Evolutionary conservation across 64 coral and sea anemone genomes (phyloP), one percentile per base, ranked within the genome.

Genomic region (Actinia equina): DNA sequence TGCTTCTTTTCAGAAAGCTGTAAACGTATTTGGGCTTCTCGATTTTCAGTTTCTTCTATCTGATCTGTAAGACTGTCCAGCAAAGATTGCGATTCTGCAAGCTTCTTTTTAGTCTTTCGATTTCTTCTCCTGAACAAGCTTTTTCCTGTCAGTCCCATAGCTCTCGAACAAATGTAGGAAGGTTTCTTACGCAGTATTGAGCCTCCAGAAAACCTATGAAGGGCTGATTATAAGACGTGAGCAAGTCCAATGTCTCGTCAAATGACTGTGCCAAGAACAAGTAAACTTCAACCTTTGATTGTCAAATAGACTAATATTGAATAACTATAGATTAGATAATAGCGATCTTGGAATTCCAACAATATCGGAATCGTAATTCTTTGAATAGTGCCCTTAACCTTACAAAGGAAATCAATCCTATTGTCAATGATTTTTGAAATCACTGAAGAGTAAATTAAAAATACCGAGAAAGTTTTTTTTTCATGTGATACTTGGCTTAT

Each of bases 311-410:
- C 6, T 74, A 14, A 41, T 10, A 74, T 10, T 74, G 69, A 74
- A 74, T 74, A 74, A 74, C 25, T 74, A 41, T 4, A 27, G 69
- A 74, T 74, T 74, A 74, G 69, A 74, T 74, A 74, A 74, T 41
- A 52, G 49, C 78, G 52, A 81, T 81, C 45, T 81, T 81, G 49
- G 78, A 52, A 81, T 81, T 81, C 78, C 78, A 49, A 52, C 43
- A 44, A 81, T 81, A 81, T 52, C 43, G 5, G 78, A 52, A 81
- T 22, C 45, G 30, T 37, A 81, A 81, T 81, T 20, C 43, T 49
- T 81, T 81, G 17, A 81, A 81, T 81, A 49, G 78, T 20, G 78
- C 20, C 52, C 78, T 81, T 49, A 49, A 81, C 52, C 78, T 81
- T 49, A 49, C 52, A 81, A 52, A 49, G 78, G 78, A 81, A 81